These are phyloP conservation scores for Drosophila kikkawai DNA, from an alignment of 1,140 invertebrate species.

Conservation along the genomic window DNA sequence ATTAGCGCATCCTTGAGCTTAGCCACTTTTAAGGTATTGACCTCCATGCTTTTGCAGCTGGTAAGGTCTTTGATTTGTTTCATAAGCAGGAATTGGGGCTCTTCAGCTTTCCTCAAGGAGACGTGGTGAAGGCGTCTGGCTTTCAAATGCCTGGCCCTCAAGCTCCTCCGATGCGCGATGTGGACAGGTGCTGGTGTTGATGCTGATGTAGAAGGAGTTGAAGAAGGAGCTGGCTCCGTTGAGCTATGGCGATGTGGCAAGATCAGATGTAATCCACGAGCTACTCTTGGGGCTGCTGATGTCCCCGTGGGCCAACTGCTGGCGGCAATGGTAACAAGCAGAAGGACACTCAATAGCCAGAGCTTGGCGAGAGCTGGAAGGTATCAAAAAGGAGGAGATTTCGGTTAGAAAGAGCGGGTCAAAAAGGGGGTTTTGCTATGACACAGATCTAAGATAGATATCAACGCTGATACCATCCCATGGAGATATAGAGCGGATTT, in stretches of 20 bases:
- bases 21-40: not conserved
- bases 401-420: not conserved
- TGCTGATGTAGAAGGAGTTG: not conserved
- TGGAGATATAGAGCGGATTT: constrained; percentile 11
- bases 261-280: constrained; percentile 40
- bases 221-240: not conserved
- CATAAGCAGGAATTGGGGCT: not conserved
- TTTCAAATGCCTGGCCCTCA: too few relatives aligned
- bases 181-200: too few relatives aligned
- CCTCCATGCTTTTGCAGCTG: not conserved
- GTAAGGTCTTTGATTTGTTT: not conserved
- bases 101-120: too few relatives aligned
- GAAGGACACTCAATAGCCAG: constrained; percentile 32
- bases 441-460: constrained; percentile 3
- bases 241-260: constrained; percentile 8
- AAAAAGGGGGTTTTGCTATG: not conserved
- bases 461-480: not conserved
- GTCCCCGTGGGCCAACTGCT: constrained; percentile 25
- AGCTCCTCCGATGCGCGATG: not conserved
- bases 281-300: constrained; percentile 35
- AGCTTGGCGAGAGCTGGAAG: constrained; percentile 36
- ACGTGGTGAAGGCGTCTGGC: too few relatives aligned
- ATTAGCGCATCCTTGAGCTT: not conserved
- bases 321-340: constrained; percentile 33
- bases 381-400: not conserved